Conservation (phyloP, 2,113 vertebrate species). For the Elgaria multicarinata region DNA sequence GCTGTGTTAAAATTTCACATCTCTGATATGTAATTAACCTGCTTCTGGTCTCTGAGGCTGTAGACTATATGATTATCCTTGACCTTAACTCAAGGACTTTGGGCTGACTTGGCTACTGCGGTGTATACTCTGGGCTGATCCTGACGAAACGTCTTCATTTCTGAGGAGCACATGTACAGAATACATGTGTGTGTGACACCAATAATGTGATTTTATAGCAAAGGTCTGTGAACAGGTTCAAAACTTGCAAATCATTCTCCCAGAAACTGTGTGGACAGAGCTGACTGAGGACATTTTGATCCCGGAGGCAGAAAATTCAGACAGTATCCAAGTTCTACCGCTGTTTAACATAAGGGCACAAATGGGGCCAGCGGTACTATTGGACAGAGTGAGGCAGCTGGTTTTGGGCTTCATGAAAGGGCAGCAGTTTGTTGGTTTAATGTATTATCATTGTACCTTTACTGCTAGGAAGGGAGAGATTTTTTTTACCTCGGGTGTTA, state of each 20-base stretch:
- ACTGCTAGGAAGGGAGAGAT: no score
- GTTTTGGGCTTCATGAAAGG: no score
- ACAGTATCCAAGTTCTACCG: not conserved
- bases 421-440: no score
- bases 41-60: not conserved
- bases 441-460: no score
- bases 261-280: not conserved
- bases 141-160: not conserved
- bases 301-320: not conserved
- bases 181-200: not conserved
- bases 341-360: no score
- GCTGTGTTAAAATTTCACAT: not conserved
- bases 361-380: no score
- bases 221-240: not conserved
- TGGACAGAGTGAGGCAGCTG: no score
- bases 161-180: no score
- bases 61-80: not conserved
- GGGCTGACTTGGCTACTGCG: not conserved
- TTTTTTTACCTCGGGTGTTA: no score
- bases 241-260: not conserved
- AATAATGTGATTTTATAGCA: not conserved
- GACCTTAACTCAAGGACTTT: not conserved
- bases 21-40: not conserved
- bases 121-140: not conserved
- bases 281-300: not conserved